phyloP scores from a whole-genome alignment of 2,797 vertebrate genomes.

The Malurus leucopterus region DNA sequence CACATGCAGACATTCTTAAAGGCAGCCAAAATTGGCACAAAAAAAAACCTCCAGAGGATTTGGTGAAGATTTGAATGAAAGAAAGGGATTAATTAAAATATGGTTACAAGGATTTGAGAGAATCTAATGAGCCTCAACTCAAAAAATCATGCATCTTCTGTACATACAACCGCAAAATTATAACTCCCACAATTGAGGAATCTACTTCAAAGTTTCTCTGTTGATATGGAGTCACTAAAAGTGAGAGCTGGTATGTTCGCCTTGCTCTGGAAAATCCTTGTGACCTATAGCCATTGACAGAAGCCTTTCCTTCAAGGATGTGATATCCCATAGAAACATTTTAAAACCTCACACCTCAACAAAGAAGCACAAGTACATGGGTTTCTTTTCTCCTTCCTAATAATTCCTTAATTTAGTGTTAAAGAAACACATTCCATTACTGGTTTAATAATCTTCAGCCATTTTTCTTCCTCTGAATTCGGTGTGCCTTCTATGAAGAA shows the following conservation, averaged over 20 bases:
- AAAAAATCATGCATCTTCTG: background rate
- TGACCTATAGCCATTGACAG: fast-evolving
- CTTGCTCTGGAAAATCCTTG: background rate
- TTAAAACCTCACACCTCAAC: background rate
- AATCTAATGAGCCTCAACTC: background rate
- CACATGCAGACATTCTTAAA: background rate
- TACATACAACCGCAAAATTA: background rate
- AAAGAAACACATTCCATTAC: background rate
- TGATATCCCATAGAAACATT: background rate
- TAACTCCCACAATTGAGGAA: background rate
- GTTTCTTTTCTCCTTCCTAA: background rate
- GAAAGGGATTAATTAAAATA: background rate
- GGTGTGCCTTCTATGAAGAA: background rate
- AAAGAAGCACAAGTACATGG: background rate
- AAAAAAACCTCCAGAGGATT: background rate
- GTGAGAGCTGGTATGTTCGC: background rate
- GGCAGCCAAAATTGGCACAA: background rate
- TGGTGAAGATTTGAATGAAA: background rate
- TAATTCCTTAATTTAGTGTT: background rate
- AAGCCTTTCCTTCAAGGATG: background rate
- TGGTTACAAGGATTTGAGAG: background rate
- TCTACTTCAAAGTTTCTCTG: background rate
- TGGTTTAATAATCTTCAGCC: background rate
- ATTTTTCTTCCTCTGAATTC: background rate
- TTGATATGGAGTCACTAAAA: background rate